Evolutionary conservation across 2,888 invertebrate genomes (phyloP).

Genomic region (Drosophila mimica): DNA sequence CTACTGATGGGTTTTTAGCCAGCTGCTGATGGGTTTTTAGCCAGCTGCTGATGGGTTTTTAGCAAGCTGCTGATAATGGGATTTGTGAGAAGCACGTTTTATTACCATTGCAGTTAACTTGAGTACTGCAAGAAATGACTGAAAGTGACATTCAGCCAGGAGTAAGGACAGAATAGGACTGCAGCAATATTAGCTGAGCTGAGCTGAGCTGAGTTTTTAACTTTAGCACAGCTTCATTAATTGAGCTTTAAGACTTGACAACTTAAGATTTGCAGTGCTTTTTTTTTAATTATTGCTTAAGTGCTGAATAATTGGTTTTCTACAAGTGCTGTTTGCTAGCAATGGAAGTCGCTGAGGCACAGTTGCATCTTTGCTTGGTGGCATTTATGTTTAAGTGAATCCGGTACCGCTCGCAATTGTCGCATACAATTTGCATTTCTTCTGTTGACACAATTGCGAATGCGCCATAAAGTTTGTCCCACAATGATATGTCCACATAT

Average conservation of each 20-base stretch:
- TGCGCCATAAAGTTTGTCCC: conserved; percentile 41
- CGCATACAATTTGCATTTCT: conserved; percentile 50
- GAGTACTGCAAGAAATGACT: neutral
- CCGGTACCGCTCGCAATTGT: conserved; percentile 41
- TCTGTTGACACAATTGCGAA: conserved; percentile 49
- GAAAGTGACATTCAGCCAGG: neutral
- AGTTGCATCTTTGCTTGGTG: neutral
- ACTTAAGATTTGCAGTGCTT: neutral
- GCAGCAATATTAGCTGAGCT: neutral
- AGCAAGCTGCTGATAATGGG: conserved; percentile 9
- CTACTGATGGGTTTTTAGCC: conserved; percentile 19
- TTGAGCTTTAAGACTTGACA: neutral
- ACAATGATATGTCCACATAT: conserved; percentile 25
- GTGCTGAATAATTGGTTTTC: conserved; percentile 25
- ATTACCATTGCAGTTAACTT: neutral
- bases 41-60: conserved; percentile 16
- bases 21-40: conserved; percentile 19
- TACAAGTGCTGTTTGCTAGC: neutral
- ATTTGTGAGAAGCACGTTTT: conserved; percentile 8
- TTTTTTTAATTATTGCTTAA: neutral
- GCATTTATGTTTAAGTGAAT: conserved; percentile 45
- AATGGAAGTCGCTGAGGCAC: neutral
- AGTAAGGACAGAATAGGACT: neutral
- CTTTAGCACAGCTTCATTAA: neutral
- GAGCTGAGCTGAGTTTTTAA: neutral